Conservation (phyloP, 2,113 vertebrate genomes). For the Pipa parva region DNA sequence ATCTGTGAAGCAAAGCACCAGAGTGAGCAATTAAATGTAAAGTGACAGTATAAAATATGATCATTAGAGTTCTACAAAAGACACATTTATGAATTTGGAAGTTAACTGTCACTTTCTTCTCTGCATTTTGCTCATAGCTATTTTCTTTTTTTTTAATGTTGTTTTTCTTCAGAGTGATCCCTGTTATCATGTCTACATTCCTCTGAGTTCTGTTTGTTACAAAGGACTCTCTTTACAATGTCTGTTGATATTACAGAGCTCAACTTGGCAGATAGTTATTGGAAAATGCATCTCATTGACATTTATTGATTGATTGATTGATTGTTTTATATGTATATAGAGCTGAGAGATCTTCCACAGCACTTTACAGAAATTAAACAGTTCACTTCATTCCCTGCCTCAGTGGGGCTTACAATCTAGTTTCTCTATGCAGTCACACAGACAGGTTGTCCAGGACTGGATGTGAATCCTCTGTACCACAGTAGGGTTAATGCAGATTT, state of each 20-base stretch:
- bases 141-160: slow-evolving; percentile 69
- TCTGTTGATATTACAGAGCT: slow-evolving; percentile 15
- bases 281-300: too few species aligned
- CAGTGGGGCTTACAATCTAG: too few species aligned
- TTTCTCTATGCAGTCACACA: too few species aligned
- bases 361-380: too few species aligned
- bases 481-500: too few species aligned
- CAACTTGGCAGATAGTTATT: too few species aligned
- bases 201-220: slow-evolving; percentile 30
- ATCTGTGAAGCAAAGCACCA: slow-evolving; percentile 75
- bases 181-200: slow-evolving; percentile 20
- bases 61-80: slow-evolving; percentile 86
- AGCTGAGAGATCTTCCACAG: too few species aligned
- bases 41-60: slow-evolving; percentile 83
- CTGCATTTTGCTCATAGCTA: slow-evolving; percentile 79
- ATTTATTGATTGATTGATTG: too few species aligned
- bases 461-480: too few species aligned
- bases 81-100: slow-evolving; percentile 89
- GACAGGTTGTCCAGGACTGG: too few species aligned
- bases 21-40: slow-evolving; percentile 79
- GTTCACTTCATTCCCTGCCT: too few species aligned
- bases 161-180: slow-evolving; percentile 48
- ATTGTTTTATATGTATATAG: too few species aligned
- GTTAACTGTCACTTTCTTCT: slow-evolving; percentile 83
- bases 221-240: slow-evolving; percentile 1